Evolutionary conservation across 2,797 vertebrate species (phyloP).

Genomic region (Chelmon rostratus): DNA sequence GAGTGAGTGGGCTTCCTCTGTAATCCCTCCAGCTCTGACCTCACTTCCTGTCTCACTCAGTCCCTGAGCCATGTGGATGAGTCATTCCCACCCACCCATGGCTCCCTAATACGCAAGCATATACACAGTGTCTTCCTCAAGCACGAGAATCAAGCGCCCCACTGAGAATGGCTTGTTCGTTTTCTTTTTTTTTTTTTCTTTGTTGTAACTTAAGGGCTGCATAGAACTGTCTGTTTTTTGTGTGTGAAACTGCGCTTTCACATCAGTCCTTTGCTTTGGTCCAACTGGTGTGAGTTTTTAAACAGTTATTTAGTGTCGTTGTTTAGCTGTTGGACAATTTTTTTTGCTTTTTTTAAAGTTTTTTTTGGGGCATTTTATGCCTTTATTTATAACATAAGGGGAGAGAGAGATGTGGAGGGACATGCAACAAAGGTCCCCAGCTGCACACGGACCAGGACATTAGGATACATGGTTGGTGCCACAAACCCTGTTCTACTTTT

Average conservation of each 20-base stretch:
- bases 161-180: slow-evolving; percentile 46
- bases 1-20: slow-evolving; percentile 88
- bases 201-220: slow-evolving; percentile 17
- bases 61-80: slow-evolving; percentile 72
- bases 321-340: background rate
- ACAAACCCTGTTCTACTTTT: background rate
- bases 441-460: background rate
- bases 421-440: background rate
- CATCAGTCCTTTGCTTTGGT: slow-evolving; percentile 37
- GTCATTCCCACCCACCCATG: slow-evolving; percentile 75
- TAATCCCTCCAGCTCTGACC: slow-evolving; percentile 71
- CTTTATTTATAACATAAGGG: background rate
- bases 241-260: slow-evolving; percentile 25
- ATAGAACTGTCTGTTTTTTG: slow-evolving; percentile 12
- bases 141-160: slow-evolving; percentile 46
- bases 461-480: background rate
- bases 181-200: slow-evolving; percentile 8
- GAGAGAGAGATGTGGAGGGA: background rate
- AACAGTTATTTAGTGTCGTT: background rate
- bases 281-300: background rate
- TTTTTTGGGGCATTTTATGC: background rate
- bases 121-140: slow-evolving; percentile 45
- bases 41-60: slow-evolving; percentile 77
- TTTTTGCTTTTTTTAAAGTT: background rate
- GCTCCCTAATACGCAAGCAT: slow-evolving; percentile 57